Percentiles rank a stretch among this genome's conserved stretches.
Conservation (phyloP, 2,113 vertebrate species). For the Malaclemys terrapin region DNA sequence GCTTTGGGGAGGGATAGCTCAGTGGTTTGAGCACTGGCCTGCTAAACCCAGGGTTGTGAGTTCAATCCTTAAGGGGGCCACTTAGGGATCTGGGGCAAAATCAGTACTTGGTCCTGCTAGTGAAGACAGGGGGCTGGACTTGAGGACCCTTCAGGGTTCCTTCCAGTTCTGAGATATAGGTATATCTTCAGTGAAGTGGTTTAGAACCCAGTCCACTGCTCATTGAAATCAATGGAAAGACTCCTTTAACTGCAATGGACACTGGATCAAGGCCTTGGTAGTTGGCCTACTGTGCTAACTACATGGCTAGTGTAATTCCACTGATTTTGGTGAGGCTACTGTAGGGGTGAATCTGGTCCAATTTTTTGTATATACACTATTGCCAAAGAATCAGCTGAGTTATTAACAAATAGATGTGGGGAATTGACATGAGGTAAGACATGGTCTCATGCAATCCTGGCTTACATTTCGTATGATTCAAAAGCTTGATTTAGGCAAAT, state of each 20-base stretch:
- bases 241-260: background rate
- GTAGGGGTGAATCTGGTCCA: rapidly evolving
- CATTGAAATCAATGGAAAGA: background rate
- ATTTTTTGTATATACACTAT: background rate
- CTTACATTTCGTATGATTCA: background rate
- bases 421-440: background rate
- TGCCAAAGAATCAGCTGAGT: background rate
- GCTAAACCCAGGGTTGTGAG: too few relatives aligned
- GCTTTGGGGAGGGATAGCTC: background rate
- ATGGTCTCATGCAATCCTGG: background rate
- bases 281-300: background rate
- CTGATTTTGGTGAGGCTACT: rapidly evolving
- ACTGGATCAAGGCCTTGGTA: background rate
- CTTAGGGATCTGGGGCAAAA: too few relatives aligned
- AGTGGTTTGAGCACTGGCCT: too few relatives aligned
- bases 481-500: background rate
- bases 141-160: too few relatives aligned
- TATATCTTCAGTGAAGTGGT: rapidly evolving
- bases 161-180: too few relatives aligned
- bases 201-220: rapidly evolving
- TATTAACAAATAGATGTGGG: background rate
- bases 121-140: too few relatives aligned
- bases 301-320: background rate
- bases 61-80: too few relatives aligned
- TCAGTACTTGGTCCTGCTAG: too few relatives aligned